Evolutionary conservation across 2,888 invertebrate species (phyloP).

Genomic region (Scrobipalpa atriplicella): DNA sequence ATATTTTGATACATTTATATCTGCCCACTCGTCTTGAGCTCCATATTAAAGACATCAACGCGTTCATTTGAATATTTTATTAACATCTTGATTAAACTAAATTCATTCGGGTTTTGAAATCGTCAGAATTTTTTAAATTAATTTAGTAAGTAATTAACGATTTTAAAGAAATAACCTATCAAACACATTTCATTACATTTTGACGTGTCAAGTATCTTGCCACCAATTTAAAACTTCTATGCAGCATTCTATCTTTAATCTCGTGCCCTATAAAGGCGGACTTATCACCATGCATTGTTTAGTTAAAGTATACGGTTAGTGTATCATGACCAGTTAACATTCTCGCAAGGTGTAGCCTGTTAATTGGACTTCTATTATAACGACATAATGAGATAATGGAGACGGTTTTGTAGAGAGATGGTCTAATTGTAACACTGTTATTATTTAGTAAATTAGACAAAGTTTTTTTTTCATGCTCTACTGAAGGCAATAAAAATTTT

Average conservation of each 20-base stretch:
- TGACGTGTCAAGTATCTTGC: too few relatives aligned
- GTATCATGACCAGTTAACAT: slow-evolving; percentile 11
- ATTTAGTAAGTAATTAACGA: too few relatives aligned
- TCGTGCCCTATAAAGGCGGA: slow-evolving; percentile 33
- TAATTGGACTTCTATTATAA: slow-evolving; percentile 10
- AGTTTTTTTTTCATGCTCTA: too few relatives aligned
- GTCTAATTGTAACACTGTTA: not conserved
- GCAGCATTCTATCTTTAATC: not conserved
- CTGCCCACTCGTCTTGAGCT: not conserved
- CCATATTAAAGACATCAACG: slow-evolving; percentile 16
- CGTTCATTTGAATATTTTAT: not conserved
- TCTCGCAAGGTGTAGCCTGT: not conserved
- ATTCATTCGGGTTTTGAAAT: too few relatives aligned
- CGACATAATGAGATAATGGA: not conserved
- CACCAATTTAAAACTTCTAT: too few relatives aligned
- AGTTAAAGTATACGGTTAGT: slow-evolving; percentile 28
- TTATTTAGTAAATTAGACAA: too few relatives aligned
- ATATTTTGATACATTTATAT: not conserved
- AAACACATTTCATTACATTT: too few relatives aligned
- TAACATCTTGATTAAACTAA: not conserved
- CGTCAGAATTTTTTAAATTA: not conserved
- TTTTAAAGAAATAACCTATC: too few relatives aligned
- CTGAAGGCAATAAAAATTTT: too few relatives aligned
- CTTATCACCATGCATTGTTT: slow-evolving; percentile 32
- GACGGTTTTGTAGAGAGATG: not conserved